Evolutionary conservation across 2,113 vertebrate genomes (phyloP).

Genomic region (Coturnix japonica): DNA sequence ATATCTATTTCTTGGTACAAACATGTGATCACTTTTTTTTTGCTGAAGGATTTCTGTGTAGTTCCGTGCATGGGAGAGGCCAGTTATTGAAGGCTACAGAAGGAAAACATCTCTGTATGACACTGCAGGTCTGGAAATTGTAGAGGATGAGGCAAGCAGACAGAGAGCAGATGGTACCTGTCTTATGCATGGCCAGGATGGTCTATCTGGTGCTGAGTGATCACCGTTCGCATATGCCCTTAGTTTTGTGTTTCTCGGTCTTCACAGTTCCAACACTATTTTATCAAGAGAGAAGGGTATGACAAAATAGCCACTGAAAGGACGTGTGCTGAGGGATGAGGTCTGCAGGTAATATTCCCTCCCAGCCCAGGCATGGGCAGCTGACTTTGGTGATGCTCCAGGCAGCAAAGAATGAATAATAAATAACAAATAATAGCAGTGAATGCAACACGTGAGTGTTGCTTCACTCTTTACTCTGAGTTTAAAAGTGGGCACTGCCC

Average conservation of each 20-base stretch:
- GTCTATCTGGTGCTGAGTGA: background rate
- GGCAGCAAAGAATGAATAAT: background rate
- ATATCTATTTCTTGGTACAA: background rate
- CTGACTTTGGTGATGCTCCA: background rate
- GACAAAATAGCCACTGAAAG: background rate
- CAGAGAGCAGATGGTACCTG: background rate
- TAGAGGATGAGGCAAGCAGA: background rate
- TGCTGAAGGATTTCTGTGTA: background rate
- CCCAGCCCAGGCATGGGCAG: background rate
- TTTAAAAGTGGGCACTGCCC: background rate
- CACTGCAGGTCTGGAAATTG: background rate
- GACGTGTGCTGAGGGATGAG: background rate
- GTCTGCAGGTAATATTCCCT: background rate
- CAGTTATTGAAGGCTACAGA: background rate
- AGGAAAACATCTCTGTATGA: background rate
- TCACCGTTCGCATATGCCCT: background rate
- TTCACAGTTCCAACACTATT: background rate
- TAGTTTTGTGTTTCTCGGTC: background rate
- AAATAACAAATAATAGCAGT: background rate
- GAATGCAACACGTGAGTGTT: accelerated
- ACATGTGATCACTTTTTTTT: background rate
- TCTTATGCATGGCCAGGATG: background rate
- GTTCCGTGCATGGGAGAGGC: background rate
- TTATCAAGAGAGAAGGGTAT: background rate
- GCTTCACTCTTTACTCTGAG: background rate